Evolutionary conservation across 2,888 invertebrate genomes (phyloP), one percentile per base, ranked within the genome.

Genomic region (Anticlea derivata): DNA sequence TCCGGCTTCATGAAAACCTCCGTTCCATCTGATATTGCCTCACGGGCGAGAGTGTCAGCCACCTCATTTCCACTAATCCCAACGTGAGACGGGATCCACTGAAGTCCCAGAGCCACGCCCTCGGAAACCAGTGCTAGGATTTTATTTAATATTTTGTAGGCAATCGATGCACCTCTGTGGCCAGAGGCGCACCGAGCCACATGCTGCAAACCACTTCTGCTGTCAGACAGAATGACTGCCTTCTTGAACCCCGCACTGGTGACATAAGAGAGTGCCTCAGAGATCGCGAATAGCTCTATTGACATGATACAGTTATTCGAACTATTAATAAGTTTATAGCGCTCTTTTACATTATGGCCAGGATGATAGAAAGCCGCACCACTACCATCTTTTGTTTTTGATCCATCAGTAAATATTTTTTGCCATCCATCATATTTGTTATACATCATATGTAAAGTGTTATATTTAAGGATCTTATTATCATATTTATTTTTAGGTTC

Each of bases 181-280:
- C 43, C 50, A 50, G 43, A 50, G 50, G 43, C 43, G 43, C 50
- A 50, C 20, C 38, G 44, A 44, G 38, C 39, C 12, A 50, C 31
- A 31, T 47, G 50, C 20, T 50, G 50, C 8, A 44, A 50, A 12
- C 43, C 43, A 26, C 50, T 50, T 23, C 34, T 37, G 43, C 43
- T 50, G 13, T 37, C 38, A 7, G 38, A 12, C n/a, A 50, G 24
- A 34, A 48, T 48, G 11, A 48, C 23, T 7, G 27, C 34, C 17
- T 29, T 40, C 20, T 26, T 34, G 7, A 26, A 6, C 17, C 27
- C 38, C n/a, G 22, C 7, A 6, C 22, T 23, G 10, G 22, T 27
- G 7, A 22, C 7, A 17, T 29, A 7, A 2, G 38, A 37, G n/a
- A 35, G 27, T 5, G 44, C 35, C 22, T 44, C 44, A 2, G 44